Evolutionary conservation across 2,888 invertebrate genomes (phyloP), one percentile per base, ranked within the genome.

Genomic region (Heliconius ismenius): DNA sequence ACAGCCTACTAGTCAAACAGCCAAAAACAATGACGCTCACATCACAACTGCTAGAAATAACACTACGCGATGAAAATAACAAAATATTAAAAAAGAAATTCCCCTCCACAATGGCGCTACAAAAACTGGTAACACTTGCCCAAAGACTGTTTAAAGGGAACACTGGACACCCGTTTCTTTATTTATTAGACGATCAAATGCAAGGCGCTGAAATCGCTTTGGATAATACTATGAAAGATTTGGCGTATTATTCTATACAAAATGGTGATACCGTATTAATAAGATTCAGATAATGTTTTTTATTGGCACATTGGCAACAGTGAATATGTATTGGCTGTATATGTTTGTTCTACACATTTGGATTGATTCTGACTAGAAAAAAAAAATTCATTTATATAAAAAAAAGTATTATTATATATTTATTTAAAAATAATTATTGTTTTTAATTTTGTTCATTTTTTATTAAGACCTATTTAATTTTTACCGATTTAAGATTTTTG

Each of bases 201-300:
- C 88, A 95, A 9, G 95, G 96, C 26, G 95, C 97, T 15, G 96
- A 97, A 86, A 96, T 98, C 82, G 92, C 94, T 76, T 89, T 98
- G 81, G 97, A 98, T 81, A 98, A 98, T 87, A 96, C 96, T 78
- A 96, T 97, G 85, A 97, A 98, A 88, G 96, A 97, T 84, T 91
- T 98, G 64, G 96, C 96, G 72, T 98, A 96, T 88, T 98, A 96
- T 90, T 98, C 98, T 0, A 93, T 98, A 63, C 97, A 97, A 91
- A 96, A 97, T 84, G 97, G 97, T 78, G 98, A 98, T 90, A 96
- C 95, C 78, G 96, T 98, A 82, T 91, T 96, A 79, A 97, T 97
- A 13, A 95, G 95, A 84, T 96, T 95, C 95, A 91, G 91, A 84
- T 94, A 92, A 83, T 86, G 82, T 67, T 28, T 10, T 75, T 49